Percentiles rank a stretch among this genome's conserved stretches.
Evolutionary conservation across 2,797 vertebrate species (phyloP).

Genomic region (Poecilia gillii): DNA sequence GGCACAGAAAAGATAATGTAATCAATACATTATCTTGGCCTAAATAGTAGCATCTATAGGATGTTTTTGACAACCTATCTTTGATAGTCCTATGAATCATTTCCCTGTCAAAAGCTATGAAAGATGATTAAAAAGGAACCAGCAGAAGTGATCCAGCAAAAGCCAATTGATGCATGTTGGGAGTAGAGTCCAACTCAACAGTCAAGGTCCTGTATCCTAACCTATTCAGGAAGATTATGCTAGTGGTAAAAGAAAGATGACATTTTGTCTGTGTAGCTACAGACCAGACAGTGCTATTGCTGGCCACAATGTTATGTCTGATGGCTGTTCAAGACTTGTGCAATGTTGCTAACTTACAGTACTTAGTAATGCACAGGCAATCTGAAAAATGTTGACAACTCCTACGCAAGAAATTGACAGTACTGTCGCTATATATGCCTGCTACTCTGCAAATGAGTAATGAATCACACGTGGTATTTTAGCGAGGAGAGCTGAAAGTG

Average conservation of each 20-base stretch:
- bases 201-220: neutral
- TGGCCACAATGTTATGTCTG: neutral
- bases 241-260: neutral
- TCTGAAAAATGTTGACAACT: slow-evolving; percentile 16
- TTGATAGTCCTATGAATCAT: neutral
- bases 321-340: neutral
- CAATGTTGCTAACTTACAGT: neutral
- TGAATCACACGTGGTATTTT: slow-evolving; percentile 46
- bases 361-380: neutral
- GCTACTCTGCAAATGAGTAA: slow-evolving; percentile 33
- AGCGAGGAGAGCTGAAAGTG: slow-evolving; percentile 42
- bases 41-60: neutral
- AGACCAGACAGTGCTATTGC: neutral
- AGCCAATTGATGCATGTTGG: neutral
- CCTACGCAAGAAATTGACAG: slow-evolving; percentile 5
- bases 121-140: neutral
- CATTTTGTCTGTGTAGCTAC: neutral
- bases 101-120: neutral
- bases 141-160: too few species aligned
- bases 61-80: neutral
- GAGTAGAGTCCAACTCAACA: neutral
- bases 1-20: neutral
- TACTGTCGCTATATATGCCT: neutral
- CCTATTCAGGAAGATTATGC: neutral
- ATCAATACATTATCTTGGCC: neutral